phyloP scores from a whole-genome alignment of 2,888 invertebrate species.

The Esperia sulphurella region DNA sequence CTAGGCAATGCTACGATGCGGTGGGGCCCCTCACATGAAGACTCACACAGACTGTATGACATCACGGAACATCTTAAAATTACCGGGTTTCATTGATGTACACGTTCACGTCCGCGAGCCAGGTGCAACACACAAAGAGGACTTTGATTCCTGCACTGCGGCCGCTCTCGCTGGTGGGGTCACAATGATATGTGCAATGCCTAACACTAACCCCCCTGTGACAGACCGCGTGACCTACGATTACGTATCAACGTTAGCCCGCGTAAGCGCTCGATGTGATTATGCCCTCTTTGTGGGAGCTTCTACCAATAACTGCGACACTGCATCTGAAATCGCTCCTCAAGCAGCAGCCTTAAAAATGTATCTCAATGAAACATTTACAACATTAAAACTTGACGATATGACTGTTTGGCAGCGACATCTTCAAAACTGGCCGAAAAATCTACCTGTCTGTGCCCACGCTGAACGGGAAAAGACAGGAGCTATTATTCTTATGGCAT shows the following conservation, averaged over 20 bases:
- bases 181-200: conserved; percentile 98
- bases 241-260: conserved; percentile 90
- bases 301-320: conserved; percentile 88
- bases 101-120: conserved; percentile 99
- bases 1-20: conserved; percentile 87
- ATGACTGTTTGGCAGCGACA: conserved; percentile 96
- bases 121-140: conserved; percentile 98
- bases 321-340: conserved; percentile 86
- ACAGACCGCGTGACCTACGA: conserved; percentile 89
- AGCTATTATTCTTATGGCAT: conserved; percentile 93
- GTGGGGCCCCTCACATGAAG: conserved; percentile 89
- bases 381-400: conserved; percentile 92
- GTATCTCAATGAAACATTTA: conserved; percentile 98
- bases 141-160: conserved; percentile 94
- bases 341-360: conserved; percentile 95
- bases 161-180: conserved; percentile 95
- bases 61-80: conserved; percentile 89
- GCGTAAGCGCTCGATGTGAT: conserved; percentile 93
- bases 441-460: conserved; percentile 95
- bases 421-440: conserved; percentile 94
- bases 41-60: conserved; percentile 98
- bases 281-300: conserved; percentile 97
- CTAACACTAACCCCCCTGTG: conserved; percentile 97
- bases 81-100: conserved; percentile 98
- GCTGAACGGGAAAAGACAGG: conserved; percentile 98